Evolutionary conservation across 2,113 vertebrate species (phyloP).

Genomic region (Cyanoliseus patagonus): DNA sequence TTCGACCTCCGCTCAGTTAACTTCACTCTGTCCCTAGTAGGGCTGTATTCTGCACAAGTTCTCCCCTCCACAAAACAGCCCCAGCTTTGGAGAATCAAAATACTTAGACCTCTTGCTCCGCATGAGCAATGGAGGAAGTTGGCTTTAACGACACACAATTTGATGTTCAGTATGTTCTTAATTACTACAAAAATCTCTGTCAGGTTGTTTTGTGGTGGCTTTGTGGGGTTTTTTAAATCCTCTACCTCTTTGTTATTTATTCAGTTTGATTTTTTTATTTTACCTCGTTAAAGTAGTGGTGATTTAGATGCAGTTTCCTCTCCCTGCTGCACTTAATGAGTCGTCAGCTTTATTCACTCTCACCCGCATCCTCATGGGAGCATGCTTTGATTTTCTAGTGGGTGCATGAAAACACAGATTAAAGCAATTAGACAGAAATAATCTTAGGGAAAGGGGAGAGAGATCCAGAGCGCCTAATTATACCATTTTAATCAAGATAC

Average conservation of each 20-base stretch:
- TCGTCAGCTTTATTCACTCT: constrained; percentile 74
- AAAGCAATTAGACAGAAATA: constrained; percentile 76
- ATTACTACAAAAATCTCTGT: constrained; percentile 53
- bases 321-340: constrained; percentile 71
- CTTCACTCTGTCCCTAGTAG: not conserved
- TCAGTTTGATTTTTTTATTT: constrained; percentile 57
- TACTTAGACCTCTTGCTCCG: not conserved
- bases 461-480: constrained; percentile 64
- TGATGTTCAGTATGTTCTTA: not conserved
- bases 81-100: not conserved
- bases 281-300: constrained; percentile 67
- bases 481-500: constrained; percentile 68
- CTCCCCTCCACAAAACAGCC: not conserved
- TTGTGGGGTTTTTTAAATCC: not conserved
- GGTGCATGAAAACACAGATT: constrained; percentile 74
- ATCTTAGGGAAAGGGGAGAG: constrained; percentile 67
- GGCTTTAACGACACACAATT: not conserved
- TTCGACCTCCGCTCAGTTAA: not conserved
- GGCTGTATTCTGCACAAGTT: not conserved
- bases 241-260: constrained; percentile 44
- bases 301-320: constrained; percentile 74
- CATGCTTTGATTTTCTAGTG: constrained; percentile 70
- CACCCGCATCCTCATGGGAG: constrained; percentile 58
- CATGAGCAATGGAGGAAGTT: not conserved
- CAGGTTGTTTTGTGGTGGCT: not conserved